phyloP scores from a whole-genome alignment of 1,140 invertebrate genomes.

The Drosophila baimaii region DNA sequence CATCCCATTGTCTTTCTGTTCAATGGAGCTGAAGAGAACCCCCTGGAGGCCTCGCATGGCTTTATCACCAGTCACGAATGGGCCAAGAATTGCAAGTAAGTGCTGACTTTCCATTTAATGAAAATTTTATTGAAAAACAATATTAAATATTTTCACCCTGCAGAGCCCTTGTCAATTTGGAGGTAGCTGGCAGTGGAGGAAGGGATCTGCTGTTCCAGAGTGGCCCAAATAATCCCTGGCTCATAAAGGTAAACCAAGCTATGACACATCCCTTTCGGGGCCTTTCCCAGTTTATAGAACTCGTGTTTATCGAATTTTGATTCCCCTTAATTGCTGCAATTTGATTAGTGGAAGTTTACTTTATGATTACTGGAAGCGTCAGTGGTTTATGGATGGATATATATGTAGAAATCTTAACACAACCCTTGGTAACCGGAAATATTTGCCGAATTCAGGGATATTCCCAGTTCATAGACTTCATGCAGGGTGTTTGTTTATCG shows the following conservation, averaged over 20 bases:
- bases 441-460: not conserved
- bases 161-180: constrained; percentile 95
- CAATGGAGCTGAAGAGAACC: constrained; percentile 97
- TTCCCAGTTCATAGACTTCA: constrained; percentile 25
- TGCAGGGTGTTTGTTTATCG: constrained; percentile 13
- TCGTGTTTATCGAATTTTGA: constrained; percentile 21
- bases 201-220: constrained; percentile 97
- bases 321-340: constrained; percentile 7
- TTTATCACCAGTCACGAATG: constrained; percentile 97
- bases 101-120: not conserved
- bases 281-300: constrained; percentile 22
- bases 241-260: constrained; percentile 87
- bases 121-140: not conserved
- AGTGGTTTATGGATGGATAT: constrained; percentile 85
- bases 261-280: not conserved
- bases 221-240: constrained; percentile 95
- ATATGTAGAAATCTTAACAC: not conserved
- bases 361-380: not conserved
- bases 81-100: constrained; percentile 88
- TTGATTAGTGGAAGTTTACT: constrained; percentile 87
- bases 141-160: constrained; percentile 50
- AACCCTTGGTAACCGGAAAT: not conserved
- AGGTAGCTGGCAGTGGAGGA: constrained; percentile 96
- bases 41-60: constrained; percentile 95
- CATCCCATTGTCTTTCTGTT: constrained; percentile 94